A percentile compares a stretch with the other conserved stretches of the same genome.
Conservation (phyloP, 2,888 invertebrate genomes). For the Ectemnius cavifrons region DNA sequence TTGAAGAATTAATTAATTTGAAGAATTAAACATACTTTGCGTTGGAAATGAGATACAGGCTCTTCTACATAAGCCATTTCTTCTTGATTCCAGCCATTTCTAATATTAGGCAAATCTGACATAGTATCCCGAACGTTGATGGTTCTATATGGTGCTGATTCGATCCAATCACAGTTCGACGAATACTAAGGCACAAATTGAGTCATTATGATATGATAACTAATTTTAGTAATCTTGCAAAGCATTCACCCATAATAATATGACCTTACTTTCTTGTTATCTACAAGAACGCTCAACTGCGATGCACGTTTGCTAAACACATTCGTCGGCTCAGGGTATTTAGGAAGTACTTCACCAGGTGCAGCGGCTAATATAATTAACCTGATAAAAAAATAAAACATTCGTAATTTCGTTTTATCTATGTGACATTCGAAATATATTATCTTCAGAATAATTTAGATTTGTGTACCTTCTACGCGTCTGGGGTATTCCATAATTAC, state of each 20-base stretch:
- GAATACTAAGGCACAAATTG: conserved; percentile 54
- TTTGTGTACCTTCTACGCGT: conserved; percentile 83
- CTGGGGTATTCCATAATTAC: conserved; percentile 91
- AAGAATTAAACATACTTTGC: conserved; percentile 72
- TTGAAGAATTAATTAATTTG: background rate
- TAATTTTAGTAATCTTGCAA: background rate
- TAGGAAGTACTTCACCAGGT: conserved; percentile 86
- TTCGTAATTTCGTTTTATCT: no score
- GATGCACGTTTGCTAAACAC: conserved; percentile 86
- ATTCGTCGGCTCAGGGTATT: conserved; percentile 88
- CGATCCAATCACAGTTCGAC: conserved; percentile 82
- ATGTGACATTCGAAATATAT: no score
- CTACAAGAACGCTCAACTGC: conserved; percentile 82
- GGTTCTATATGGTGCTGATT: conserved; percentile 87
- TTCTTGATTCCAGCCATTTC: conserved; percentile 85
- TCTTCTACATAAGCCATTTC: conserved; percentile 87
- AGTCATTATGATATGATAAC: background rate
- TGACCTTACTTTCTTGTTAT: conserved; percentile 79
- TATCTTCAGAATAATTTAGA: background rate
- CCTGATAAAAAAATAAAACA: conserved; percentile 66
- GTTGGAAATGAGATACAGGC: conserved; percentile 87
- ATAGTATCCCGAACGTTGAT: conserved; percentile 90
- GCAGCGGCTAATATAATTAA: conserved; percentile 90
- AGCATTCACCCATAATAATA: background rate
- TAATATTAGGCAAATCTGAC: conserved; percentile 88